These are phyloP conservation scores for Guaruba guarouba DNA, from an alignment of 2,113 vertebrate genomes.

Conservation along the genomic window DNA sequence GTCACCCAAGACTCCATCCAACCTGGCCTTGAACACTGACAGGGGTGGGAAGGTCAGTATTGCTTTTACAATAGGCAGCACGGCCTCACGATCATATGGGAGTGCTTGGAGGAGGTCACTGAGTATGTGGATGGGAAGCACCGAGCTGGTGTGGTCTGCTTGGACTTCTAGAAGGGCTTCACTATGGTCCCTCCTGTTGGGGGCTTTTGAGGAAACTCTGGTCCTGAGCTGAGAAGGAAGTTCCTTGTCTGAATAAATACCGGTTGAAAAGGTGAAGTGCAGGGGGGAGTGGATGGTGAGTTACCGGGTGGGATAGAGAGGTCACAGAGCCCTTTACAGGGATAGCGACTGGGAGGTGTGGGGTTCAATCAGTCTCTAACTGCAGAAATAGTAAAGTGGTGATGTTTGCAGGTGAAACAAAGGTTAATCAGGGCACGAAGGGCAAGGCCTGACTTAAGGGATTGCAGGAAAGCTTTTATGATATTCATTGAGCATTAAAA, in stretches of 20 bases:
- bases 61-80: not conserved
- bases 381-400: not conserved
- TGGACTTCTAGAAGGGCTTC: not conserved
- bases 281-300: not conserved
- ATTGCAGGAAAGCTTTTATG: not conserved
- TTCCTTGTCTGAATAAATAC: not conserved
- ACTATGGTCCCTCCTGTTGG: rapidly evolving
- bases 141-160: not conserved
- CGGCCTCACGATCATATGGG: rapidly evolving
- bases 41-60: not conserved
- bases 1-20: not conserved
- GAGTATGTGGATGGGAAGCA: not conserved
- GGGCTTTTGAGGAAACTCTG: not conserved
- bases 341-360: not conserved
- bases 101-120: not conserved
- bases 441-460: not conserved
- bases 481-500: not conserved
- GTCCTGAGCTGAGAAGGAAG: not conserved
- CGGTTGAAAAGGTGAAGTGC: not conserved
- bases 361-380: not conserved
- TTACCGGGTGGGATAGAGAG: not conserved
- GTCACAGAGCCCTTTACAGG: not conserved
- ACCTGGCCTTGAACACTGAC: not conserved
- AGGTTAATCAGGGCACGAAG: not conserved
- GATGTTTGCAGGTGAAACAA: not conserved